Evolutionary conservation across 2,797 vertebrate species (phyloP), one percentile per base, ranked within the genome.

Genomic region (Ciconia nigra): DNA sequence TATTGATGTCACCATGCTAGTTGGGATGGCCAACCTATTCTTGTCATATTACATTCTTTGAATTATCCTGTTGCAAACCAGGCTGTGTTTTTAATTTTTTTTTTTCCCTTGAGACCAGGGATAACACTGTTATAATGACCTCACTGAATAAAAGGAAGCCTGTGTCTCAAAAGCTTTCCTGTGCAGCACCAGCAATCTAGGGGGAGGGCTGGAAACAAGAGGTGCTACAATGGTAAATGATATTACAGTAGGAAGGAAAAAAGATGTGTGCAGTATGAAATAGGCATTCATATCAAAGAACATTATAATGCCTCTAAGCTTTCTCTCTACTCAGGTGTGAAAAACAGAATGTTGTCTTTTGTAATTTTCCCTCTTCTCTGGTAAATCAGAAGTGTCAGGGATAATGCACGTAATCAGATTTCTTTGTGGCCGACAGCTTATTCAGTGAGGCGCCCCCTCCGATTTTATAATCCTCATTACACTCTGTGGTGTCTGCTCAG

Each of bases 331-430:
- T 96, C 58, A 77, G 73, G 78, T 97, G 90, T 86, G 81, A 87
- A 94, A 96, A 77, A 4, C 55, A 93, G 85, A 90, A 95, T 63
- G 63, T 46, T 94, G 82, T 81, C 92, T 89, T 83, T 81, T 72
- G 66, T 85, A 65, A 88, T 96, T 85, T 97, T 41, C 28, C 66
- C 47, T 54, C 65, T 82, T 79, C 78, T 81, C 62, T 95, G 57
- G 47, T 84, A 89, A 96, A 97, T 88, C 82, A 86, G 54, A 77
- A 89, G 51, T 61, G 72, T 89, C 84, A 93, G 66, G 54, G 80
- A 84, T 93, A 96, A 94, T 39, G 81, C 57, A 58, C 16, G 10
- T 93, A 90, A 96, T 96, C 83, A 91, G 90, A 96, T 91, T 96
- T 82, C 72, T 90, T 83, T 87, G 87, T 89, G 93, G 67, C 66